Evolutionary conservation across 1,140 invertebrate genomes (phyloP), one percentile per base, ranked within the genome.

Genomic region (Drosophila santomea): DNA sequence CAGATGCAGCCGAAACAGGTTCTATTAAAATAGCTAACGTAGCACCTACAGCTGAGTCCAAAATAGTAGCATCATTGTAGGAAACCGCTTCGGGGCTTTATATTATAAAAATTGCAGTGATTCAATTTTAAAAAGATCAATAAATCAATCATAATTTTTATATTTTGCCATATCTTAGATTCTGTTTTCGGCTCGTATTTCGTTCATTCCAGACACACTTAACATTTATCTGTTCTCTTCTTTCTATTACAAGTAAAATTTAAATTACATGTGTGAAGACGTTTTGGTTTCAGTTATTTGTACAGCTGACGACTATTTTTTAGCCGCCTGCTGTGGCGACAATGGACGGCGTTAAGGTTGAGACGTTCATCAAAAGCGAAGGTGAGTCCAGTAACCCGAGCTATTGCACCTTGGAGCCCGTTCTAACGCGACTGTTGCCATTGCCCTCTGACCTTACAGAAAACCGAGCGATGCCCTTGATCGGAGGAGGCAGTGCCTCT

Each of bases 311-410:
- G 44, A 45, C 17, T 52, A 68, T 52, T 35, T 4, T 15, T 32
- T 38, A 35, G 36, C 36, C 20, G 28, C 12, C 39, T 35, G 39
- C 23, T 64, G 62, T 61, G 15, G 17, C 38, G 23, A 68, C 64
- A 77, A 77, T 77, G 74, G 74, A 77, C 51, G 54, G 55, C 54
- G 64, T 77, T 78, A 77, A 88, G 85, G 90, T 78, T 89, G 89
- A 80, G 81, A 76, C 73, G 69, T 90, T 76, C 71, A 84, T 90
- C 64, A 91, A 91, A 81, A 73, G 74, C 64, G 90, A 91, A 91
- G 90, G 90, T 91, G 39, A 58, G 66, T 71, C 43, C 41, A 28
- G 43, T 48, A 64, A 20, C 43, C 11, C 60, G 71, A 89, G 67
- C 41, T 45, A 63, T 50, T 38, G 54, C 78, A 74, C 75, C 75